These are phyloP conservation scores for Drosophila auraria DNA, from an alignment of 1,140 invertebrate genomes.

Conservation along the genomic window DNA sequence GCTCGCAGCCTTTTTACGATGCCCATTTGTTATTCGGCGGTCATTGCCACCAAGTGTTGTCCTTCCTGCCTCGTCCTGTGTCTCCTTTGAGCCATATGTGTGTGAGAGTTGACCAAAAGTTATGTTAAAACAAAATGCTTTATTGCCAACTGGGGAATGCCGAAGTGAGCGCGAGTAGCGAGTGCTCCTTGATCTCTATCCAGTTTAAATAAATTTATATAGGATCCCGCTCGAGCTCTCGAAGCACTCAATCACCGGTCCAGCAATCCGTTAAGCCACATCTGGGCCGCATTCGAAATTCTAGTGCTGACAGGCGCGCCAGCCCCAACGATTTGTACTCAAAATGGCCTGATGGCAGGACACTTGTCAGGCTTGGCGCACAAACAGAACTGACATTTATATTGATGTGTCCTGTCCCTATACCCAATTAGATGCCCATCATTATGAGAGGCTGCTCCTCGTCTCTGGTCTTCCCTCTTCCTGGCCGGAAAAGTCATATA, in stretches of 20 bases:
- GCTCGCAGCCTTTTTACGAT: conserved; percentile 66
- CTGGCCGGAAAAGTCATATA: conserved; percentile 49
- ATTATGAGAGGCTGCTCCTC: conserved; percentile 22
- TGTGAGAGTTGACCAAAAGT: conserved; percentile 44
- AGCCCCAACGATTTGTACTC: conserved; percentile 9
- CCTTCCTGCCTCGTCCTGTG: not conserved
- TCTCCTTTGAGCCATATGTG: not conserved
- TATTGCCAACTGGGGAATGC: conserved; percentile 56
- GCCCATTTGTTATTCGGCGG: conserved; percentile 55
- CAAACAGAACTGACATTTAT: conserved; percentile 69
- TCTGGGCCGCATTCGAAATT: not conserved
- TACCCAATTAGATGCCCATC: conserved; percentile 66
- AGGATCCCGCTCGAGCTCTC: not conserved
- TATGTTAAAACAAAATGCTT: conserved; percentile 39
- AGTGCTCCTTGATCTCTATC: conserved; percentile 6
- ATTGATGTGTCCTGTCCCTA: conserved; percentile 56
- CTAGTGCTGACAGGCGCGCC: conserved; percentile 5
- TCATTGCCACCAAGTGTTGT: conserved; percentile 62
- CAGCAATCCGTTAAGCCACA: conserved; percentile 10
- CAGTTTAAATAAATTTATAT: conserved; percentile 17
- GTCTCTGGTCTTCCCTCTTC: not conserved
- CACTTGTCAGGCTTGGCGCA: conserved; percentile 50
- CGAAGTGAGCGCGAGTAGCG: not conserved
- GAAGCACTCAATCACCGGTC: conserved; percentile 29
- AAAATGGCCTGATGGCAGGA: conserved; percentile 29